A percentile compares a stretch with the other conserved stretches of the same genome.
Evolutionary conservation across 35 echinoderm and acorn worm genomes (phyloP).

Genomic region (Hemicentrotus pulcherrimus): DNA sequence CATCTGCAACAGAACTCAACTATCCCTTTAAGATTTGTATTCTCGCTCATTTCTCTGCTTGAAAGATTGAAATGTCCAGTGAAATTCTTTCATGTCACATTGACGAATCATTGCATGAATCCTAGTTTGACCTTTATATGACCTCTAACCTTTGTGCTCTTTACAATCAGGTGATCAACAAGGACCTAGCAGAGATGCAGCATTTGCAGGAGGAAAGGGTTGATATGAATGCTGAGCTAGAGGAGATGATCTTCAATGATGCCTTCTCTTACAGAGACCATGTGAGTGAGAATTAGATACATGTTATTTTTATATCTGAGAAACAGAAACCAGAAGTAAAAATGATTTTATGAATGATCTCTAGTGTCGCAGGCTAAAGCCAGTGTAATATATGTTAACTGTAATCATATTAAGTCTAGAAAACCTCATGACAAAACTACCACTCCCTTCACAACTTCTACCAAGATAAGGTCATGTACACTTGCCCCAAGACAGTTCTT

Average conservation of each 20-base stretch:
- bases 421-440: too few species aligned
- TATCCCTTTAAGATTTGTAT: too few species aligned
- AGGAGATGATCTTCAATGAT: constrained; percentile 80
- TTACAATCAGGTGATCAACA: constrained; percentile 80
- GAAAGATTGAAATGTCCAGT: too few species aligned
- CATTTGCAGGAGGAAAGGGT: constrained; percentile 77
- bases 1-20: too few species aligned
- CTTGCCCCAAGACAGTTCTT: too few species aligned
- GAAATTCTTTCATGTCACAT: too few species aligned
- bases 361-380: too few species aligned
- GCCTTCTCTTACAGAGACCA: constrained; percentile 74
- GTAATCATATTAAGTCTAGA: too few species aligned
- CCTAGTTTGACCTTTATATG: background rate
- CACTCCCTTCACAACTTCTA: too few species aligned
- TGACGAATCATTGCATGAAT: background rate
- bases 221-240: constrained; percentile 76
- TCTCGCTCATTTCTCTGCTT: too few species aligned
- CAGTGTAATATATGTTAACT: too few species aligned
- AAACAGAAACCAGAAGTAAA: background rate
- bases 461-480: too few species aligned
- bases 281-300: constrained; percentile 41
- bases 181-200: constrained; percentile 86
- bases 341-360: background rate
- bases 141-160: background rate
- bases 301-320: background rate